These are phyloP conservation scores for Carollia perspicillata DNA, from an alignment of 2,113 vertebrate species.

Conservation along the genomic window DNA sequence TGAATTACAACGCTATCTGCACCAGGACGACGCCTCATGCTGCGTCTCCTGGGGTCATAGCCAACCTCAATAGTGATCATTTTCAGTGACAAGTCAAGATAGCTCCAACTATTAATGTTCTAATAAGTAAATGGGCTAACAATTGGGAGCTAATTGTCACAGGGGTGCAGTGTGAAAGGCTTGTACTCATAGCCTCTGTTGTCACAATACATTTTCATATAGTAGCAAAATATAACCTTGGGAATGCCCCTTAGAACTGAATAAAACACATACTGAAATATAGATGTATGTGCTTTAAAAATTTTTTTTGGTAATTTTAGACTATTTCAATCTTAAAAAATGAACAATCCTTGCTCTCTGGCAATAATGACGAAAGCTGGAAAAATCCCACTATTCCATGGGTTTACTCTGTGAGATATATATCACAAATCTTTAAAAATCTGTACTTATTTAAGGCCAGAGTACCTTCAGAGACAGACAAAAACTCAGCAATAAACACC, in stretches of 20 bases:
- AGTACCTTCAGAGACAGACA: constrained; percentile 63
- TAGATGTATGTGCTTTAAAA: constrained; percentile 60
- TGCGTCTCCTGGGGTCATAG: constrained; percentile 67
- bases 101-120: constrained; percentile 72
- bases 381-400: constrained; percentile 69
- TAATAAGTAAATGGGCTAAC: constrained; percentile 82
- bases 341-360: constrained; percentile 62
- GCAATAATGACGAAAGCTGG: constrained; percentile 51
- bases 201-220: constrained; percentile 84
- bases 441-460: constrained; percentile 68
- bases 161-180: constrained; percentile 77
- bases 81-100: constrained; percentile 77
- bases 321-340: constrained; percentile 70
- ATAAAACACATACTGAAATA: constrained; percentile 69
- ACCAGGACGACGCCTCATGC: constrained; percentile 72
- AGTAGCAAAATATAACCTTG: constrained; percentile 83
- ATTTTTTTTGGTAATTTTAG: constrained; percentile 66
- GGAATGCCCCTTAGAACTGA: constrained; percentile 72
- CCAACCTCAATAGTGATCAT: constrained; percentile 68
- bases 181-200: constrained; percentile 80
- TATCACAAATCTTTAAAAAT: constrained; percentile 73
- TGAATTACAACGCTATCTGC: constrained; percentile 70
- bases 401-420: constrained; percentile 68
- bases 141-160: constrained; percentile 84
- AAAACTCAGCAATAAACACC: constrained; percentile 60